A percentile compares a stretch with the other conserved stretches of the same genome.
Evolutionary conservation across 2,797 vertebrate genomes (phyloP).

Genomic region (Chrysocyon brachyurus): DNA sequence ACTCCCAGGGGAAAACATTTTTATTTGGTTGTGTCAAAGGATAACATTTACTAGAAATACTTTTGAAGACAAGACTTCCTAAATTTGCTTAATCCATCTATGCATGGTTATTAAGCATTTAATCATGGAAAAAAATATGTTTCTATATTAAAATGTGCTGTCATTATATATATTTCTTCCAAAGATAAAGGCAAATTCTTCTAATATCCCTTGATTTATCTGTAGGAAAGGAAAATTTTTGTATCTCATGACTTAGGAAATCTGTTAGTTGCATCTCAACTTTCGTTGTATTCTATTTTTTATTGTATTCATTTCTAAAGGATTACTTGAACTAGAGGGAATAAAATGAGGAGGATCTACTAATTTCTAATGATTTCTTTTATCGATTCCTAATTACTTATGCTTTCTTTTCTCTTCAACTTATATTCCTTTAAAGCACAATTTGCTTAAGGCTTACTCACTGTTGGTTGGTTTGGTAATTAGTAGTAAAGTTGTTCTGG

Average conservation of each 20-base stretch:
- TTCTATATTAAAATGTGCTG: neutral
- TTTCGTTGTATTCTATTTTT: neutral
- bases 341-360: neutral
- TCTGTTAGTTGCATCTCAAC: neutral
- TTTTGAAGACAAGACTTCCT: slow-evolving; percentile 38
- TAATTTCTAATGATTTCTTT: slow-evolving; percentile 33
- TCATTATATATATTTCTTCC: neutral
- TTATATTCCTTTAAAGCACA: neutral
- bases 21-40: slow-evolving; percentile 55
- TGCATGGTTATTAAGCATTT: slow-evolving; percentile 2
- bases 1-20: slow-evolving; percentile 64
- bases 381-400: neutral
- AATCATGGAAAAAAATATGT: neutral
- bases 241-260: slow-evolving; percentile 20
- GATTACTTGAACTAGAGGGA: neutral
- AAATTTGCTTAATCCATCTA: slow-evolving; percentile 39
- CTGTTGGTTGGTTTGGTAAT: neutral
- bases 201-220: neutral
- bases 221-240: neutral
- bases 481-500: neutral
- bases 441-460: neutral
- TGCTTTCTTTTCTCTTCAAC: neutral
- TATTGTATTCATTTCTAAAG: slow-evolving; percentile 32
- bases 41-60: slow-evolving; percentile 36
- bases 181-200: slow-evolving; percentile 24